Percentiles rank a stretch among this genome's conserved stretches.
Conservation (phyloP, 1,140 invertebrate genomes). For the Psix sp. region DNA sequence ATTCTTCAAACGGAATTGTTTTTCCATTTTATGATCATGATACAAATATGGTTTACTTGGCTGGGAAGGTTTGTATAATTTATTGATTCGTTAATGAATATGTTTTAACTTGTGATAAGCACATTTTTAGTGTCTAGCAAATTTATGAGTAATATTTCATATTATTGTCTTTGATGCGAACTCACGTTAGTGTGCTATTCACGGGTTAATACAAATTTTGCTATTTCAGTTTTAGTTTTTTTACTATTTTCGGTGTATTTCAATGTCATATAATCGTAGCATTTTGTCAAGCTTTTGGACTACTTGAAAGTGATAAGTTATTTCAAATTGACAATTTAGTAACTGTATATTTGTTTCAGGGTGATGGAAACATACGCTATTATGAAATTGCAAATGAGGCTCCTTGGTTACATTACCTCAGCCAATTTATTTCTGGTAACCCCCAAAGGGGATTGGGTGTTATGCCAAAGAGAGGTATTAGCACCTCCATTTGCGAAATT, state of each 20-base stretch:
- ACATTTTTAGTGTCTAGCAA: too few relatives aligned
- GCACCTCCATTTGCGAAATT: slow-evolving; percentile 88
- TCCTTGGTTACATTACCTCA: slow-evolving; percentile 92
- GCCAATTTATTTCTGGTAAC: slow-evolving; percentile 92
- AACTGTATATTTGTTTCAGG: slow-evolving; percentile 76
- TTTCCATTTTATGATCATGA: slow-evolving; percentile 96
- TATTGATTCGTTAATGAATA: neutral
- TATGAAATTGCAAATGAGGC: slow-evolving; percentile 92
- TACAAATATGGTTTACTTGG: slow-evolving; percentile 90
- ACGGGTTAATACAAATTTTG: too few relatives aligned
- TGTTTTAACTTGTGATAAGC: neutral
- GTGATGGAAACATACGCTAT: slow-evolving; percentile 96
- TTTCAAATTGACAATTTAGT: neutral
- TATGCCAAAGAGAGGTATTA: slow-evolving; percentile 96
- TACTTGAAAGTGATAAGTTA: too few relatives aligned
- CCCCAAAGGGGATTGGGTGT: slow-evolving; percentile 92
- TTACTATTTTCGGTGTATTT: too few relatives aligned
- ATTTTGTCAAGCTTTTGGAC: too few relatives aligned
- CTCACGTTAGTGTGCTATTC: too few relatives aligned
- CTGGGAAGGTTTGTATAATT: slow-evolving; percentile 82
- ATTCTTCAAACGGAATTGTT: slow-evolving; percentile 93
- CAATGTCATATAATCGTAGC: too few relatives aligned
- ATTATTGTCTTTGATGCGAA: too few relatives aligned
- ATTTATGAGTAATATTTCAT: too few relatives aligned
- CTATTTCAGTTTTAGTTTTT: too few relatives aligned